Base-by-base conservation (phyloP, 2,797 vertebrate genomes). In the Prunella strophiata region DNA sequence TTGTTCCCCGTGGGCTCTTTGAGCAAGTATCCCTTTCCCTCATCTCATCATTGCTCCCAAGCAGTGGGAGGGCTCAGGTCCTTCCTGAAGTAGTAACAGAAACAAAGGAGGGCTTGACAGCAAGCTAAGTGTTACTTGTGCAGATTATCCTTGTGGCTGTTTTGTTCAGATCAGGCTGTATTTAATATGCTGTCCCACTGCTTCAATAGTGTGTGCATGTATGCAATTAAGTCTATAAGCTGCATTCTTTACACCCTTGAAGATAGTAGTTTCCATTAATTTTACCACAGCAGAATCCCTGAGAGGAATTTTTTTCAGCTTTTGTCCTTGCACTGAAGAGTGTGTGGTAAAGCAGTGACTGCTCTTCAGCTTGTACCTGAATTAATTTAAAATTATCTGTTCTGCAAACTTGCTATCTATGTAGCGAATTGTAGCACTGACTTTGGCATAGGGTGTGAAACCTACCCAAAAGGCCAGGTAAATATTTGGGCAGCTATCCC, bases 401-500 rank as follows among this genome's bases (percentile, higher is more conserved):
- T 50, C 47, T 88, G 52, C 72, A 91, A 88, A 54, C 51, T 58
- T 77, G 29, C 13, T 52, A 29, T 38, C 38, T 74, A 3, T 20
- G 14, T 29, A 83, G 40, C 19, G n/a, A 87, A 9, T 13, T 57
- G 52, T 32, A 66, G 29, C 50, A 27, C n/a, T 88, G 51, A 78
- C 51, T 91, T 85, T 30, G n/a, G 43, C 19, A 55, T 13, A 42
- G 47, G 50, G 36, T 45, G 16, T 52, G 42, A 88, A 92, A 85
- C 16, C 47, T 72, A 13, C 34, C 30, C 58, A 51, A 84, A 92
- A 84, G 25, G 26, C 48, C 86, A 66, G 21, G 54, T 84, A 91
- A 94, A 94, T 88, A 92, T 93, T 88, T 86, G 79, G 55, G 58
- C 36, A 90, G 58, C n/a, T 90, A 51, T 94, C 30, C 36, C 40